Base-by-base conservation (phyloP, 2,888 invertebrate genomes). In the Limnephilus rhombicus region DNA sequence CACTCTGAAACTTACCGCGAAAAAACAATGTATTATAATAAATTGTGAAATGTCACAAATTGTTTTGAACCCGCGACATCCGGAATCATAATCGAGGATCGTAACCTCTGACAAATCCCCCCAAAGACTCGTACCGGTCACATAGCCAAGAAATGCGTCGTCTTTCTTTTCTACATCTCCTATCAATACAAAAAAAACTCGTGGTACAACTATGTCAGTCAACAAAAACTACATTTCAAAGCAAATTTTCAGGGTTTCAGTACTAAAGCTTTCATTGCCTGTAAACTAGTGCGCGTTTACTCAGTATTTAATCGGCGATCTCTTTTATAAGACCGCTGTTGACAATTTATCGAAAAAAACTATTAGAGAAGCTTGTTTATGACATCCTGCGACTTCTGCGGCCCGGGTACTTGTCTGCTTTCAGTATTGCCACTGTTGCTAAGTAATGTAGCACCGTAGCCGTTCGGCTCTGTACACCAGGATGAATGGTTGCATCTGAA, bases 271-370 rank as follows among this genome's bases (percentile, higher is more conserved):
- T 83, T 83, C 31, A 83, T 83, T 13, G 12, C 82, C 2, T 2
- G 34, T 15, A 31, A 15, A 34, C 82, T 31, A 4, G 13, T 29
- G 15, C 15, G 15, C 31, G 34, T 83, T 37, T 83, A 7, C 34
- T 12, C 82, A 3, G 5, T 2, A 82, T 4, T 82, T 29, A 11
- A 3, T 82, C 82, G 15, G 34, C 34, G 34, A 82, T 34, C 13
- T 82, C 82, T 82, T 81, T 37, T 18, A 37, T 15, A 37, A 83
- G 83, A 37, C 83, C 83, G 83, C 18, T 3, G 83, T 34, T 83
- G 83, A 83, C 37, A 68, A 45, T 86, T 86, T 41, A 86, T 29
- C n/a, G 86, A 45, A 45, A 86, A 86, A 86, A 86, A 86, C 45
- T 86, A 45, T 86, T 86, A 45, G 86, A 86, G 86, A n/a, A 12